Percentiles rank a stretch among this genome's conserved stretches.
Conservation (phyloP, 64 coral and sea anemone genomes). For the Stichodactyla helianthus region DNA sequence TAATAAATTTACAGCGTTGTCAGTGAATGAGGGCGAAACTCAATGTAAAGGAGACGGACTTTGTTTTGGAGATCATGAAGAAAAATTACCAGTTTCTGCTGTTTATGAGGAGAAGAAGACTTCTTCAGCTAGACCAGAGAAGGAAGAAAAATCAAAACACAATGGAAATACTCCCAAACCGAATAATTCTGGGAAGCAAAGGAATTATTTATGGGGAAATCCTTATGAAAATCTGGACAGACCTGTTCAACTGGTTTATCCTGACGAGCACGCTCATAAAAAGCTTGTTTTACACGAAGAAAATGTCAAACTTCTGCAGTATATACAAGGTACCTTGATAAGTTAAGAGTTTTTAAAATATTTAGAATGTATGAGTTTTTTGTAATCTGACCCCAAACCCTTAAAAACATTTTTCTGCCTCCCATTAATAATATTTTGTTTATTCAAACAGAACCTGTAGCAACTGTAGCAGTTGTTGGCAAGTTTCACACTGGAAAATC, state of each 20-base stretch:
- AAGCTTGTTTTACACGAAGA: slow-evolving; percentile 37
- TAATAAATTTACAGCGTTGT: not conserved
- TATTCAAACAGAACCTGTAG: slow-evolving; percentile 38
- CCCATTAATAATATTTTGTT: not conserved
- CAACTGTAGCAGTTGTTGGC: slow-evolving; percentile 59
- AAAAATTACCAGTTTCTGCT: not conserved
- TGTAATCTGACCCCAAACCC: no score
- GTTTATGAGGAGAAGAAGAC: not conserved
- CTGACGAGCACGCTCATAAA: slow-evolving; percentile 5
- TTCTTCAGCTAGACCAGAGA: not conserved
- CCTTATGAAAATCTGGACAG: slow-evolving; percentile 9
- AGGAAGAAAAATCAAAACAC: not conserved
- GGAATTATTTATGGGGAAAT: not conserved
- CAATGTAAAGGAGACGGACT: not conserved
- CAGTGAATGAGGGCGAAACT: not conserved
- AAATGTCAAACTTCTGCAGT: slow-evolving; percentile 49
- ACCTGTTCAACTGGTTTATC: slow-evolving; percentile 38
- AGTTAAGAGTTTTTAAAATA: no score
- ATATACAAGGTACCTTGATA: slow-evolving; percentile 46
- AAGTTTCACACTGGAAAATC: slow-evolving; percentile 65
- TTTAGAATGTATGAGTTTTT: no score
- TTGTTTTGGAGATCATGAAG: not conserved
- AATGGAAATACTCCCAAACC: not conserved
- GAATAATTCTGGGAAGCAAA: not conserved
- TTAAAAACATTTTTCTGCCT: not conserved